Evolutionary conservation across 2,888 invertebrate species (phyloP).

Genomic region (Chorisops tibialis): DNA sequence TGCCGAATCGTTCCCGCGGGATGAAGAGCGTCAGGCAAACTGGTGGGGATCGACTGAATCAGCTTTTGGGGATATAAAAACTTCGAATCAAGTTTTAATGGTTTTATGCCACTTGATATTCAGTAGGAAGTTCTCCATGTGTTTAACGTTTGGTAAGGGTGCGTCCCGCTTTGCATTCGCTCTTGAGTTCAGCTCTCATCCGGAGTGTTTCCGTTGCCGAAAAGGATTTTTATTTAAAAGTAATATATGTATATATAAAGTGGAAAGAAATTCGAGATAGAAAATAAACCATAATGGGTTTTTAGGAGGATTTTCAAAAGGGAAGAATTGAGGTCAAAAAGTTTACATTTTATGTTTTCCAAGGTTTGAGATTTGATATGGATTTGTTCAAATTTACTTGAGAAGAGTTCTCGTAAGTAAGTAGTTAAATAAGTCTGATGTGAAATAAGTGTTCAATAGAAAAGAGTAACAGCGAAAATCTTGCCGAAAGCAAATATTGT

Average conservation of each 20-base stretch:
- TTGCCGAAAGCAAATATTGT: too few relatives aligned
- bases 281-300: slow-evolving; percentile 13
- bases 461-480: too few relatives aligned
- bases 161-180: neutral
- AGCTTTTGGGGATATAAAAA: slow-evolving; percentile 27
- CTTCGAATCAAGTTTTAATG: slow-evolving; percentile 31
- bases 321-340: slow-evolving; percentile 13
- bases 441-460: too few relatives aligned
- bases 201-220: slow-evolving; percentile 7
- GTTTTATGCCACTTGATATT: slow-evolving; percentile 31
- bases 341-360: slow-evolving; percentile 19
- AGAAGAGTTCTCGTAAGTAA: too few relatives aligned
- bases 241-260: too few relatives aligned
- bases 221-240: too few relatives aligned
- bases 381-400: too few relatives aligned
- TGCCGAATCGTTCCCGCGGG: neutral
- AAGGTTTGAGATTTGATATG: too few relatives aligned
- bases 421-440: too few relatives aligned
- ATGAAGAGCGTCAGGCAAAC: slow-evolving; percentile 6
- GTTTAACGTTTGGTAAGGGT: slow-evolving; percentile 10
- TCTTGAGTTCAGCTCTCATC: neutral
- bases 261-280: neutral
- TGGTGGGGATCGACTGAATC: slow-evolving; percentile 12
- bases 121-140: slow-evolving; percentile 20
- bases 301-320: slow-evolving; percentile 6